phyloP scores from a whole-genome alignment of 2,797 vertebrate species.

The Pseudomugil tenellus region DNA sequence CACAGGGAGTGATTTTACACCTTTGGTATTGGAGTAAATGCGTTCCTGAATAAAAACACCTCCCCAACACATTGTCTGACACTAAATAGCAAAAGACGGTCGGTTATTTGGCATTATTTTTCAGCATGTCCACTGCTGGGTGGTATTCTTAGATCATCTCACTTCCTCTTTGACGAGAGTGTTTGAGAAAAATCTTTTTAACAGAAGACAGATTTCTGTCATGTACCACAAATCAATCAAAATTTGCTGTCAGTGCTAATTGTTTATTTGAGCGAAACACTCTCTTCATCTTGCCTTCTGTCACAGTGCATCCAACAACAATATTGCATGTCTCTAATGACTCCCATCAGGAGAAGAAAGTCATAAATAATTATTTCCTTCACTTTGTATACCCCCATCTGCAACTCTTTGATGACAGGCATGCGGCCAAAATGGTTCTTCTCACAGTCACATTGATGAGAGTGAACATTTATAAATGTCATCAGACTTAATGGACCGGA shows the following conservation, averaged over 20 bases:
- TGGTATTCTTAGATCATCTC: slow-evolving; percentile 6
- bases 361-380: slow-evolving; percentile 50
- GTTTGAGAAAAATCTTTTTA: slow-evolving; percentile 7
- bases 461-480: slow-evolving; percentile 40
- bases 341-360: slow-evolving; percentile 48
- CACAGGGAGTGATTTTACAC: slow-evolving; percentile 38
- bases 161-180: slow-evolving; percentile 9
- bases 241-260: slow-evolving; percentile 14
- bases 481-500: slow-evolving; percentile 18
- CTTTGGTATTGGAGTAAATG: slow-evolving; percentile 43
- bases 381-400: slow-evolving; percentile 49
- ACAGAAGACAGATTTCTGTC: slow-evolving; percentile 1
- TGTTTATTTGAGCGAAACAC: slow-evolving; percentile 30
- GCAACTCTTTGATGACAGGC: slow-evolving; percentile 33
- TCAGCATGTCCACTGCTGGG: background rate
- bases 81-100: slow-evolving; percentile 12
- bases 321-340: slow-evolving; percentile 15
- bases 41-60: slow-evolving; percentile 35
- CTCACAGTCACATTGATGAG: slow-evolving; percentile 26
- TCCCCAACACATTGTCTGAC: slow-evolving; percentile 24
- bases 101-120: slow-evolving; percentile 4
- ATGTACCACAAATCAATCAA: background rate
- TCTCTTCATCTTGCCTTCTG: slow-evolving; percentile 34
- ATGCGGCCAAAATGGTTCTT: slow-evolving; percentile 17
- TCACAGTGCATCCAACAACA: slow-evolving; percentile 51